These are phyloP conservation scores for Catocala fraxini DNA, from an alignment of 2,888 invertebrate genomes.

Conservation along the genomic window DNA sequence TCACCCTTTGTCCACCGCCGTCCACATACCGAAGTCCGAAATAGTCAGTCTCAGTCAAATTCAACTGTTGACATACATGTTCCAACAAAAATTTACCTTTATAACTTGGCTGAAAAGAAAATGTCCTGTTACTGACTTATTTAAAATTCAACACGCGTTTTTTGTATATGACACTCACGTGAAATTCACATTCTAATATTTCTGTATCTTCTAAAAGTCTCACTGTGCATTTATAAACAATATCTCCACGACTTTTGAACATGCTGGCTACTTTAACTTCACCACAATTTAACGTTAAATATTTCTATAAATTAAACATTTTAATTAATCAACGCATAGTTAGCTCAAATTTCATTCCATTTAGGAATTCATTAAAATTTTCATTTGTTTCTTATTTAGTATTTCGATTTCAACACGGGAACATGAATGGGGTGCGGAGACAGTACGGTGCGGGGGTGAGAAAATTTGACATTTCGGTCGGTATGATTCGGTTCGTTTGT, in stretches of 20 bases:
- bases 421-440: constrained; percentile 47
- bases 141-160: neutral
- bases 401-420: constrained; percentile 55
- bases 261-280: constrained; percentile 66
- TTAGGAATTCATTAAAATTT: constrained; percentile 45
- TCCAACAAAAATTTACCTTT: constrained; percentile 96
- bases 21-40: constrained; percentile 98
- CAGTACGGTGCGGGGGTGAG: constrained; percentile 48
- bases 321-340: constrained; percentile 40
- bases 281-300: constrained; percentile 31
- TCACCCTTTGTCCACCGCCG: constrained; percentile 95
- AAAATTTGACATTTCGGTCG: constrained; percentile 43
- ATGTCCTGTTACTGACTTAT: constrained; percentile 6
- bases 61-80: constrained; percentile 96
- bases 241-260: constrained; percentile 92
- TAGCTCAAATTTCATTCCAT: constrained; percentile 49
- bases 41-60: constrained; percentile 97
- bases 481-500: constrained; percentile 1
- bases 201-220: constrained; percentile 96
- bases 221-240: constrained; percentile 95
- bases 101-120: constrained; percentile 91
- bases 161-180: constrained; percentile 74
- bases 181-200: constrained; percentile 97
- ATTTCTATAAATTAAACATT: constrained; percentile 48
- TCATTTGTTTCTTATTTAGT: constrained; percentile 65